A percentile compares a stretch with the other conserved stretches of the same genome.
phyloP scores from a whole-genome alignment of 1,140 invertebrate genomes.

The Drosophila burlai region DNA sequence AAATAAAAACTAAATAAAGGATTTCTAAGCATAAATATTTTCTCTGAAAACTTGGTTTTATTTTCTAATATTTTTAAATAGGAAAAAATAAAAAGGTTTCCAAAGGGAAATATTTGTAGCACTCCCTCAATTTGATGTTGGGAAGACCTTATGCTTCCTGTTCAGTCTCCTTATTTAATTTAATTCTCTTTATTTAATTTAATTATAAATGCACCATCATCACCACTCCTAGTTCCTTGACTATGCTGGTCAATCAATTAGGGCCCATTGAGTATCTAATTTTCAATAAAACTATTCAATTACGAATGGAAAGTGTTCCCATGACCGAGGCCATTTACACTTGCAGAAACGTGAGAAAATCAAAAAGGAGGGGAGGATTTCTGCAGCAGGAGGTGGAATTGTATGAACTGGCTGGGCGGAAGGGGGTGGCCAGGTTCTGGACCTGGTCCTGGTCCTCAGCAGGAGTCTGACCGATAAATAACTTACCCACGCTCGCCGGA shows the following conservation, averaged over 20 bases:
- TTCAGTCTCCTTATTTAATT: background rate
- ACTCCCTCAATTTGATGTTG: background rate
- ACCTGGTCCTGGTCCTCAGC: slow-evolving; percentile 6
- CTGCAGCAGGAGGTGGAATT: slow-evolving; percentile 1
- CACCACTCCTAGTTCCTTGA: slow-evolving; percentile 2
- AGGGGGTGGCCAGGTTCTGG: slow-evolving; percentile 8
- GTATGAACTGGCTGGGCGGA: background rate
- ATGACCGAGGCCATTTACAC: slow-evolving; percentile 74
- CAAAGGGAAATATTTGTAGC: background rate
- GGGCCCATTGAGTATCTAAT: slow-evolving; percentile 57
- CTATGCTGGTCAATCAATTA: slow-evolving; percentile 46
- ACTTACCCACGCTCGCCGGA: slow-evolving; percentile 60
- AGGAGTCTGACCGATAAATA: slow-evolving; percentile 64
- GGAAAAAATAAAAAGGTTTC: background rate
- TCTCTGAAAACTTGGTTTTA: accelerated
- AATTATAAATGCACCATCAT: background rate
- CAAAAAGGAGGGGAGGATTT: slow-evolving; percentile 6
- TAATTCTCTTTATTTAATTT: background rate
- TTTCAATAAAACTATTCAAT: slow-evolving; percentile 60
- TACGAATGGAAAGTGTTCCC: slow-evolving; percentile 66
- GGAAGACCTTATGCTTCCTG: no score
- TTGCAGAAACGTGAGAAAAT: slow-evolving; percentile 64
- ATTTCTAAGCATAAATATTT: background rate
- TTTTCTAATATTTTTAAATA: no score
- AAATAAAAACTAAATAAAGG: no score